phyloP scores from a whole-genome alignment of 2,797 vertebrate species.

The Vespertilio murinus region DNA sequence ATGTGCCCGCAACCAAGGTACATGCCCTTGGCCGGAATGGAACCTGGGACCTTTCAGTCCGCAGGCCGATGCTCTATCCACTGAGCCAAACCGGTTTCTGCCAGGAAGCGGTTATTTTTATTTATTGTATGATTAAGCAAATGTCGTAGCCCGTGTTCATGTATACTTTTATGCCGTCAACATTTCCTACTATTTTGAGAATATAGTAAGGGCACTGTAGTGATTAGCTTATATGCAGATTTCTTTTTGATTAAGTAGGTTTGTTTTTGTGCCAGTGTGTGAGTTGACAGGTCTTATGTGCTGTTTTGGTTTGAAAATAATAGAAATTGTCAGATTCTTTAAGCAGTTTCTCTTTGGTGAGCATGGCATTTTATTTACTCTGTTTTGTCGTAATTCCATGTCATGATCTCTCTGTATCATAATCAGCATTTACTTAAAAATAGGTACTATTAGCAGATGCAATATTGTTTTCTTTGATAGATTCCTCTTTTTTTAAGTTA shows the following conservation, averaged over 20 bases:
- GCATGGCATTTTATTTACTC: not conserved
- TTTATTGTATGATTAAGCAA: not conserved
- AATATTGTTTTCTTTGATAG: not conserved
- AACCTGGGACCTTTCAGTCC: too few relatives aligned
- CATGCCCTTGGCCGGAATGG: too few relatives aligned
- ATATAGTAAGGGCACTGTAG: not conserved
- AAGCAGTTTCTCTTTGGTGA: not conserved
- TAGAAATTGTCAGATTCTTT: not conserved
- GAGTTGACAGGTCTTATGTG: not conserved
- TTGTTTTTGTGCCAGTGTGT: not conserved
- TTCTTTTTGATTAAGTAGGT: not conserved
- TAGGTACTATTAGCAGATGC: not conserved
- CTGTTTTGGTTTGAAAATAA: slow-evolving; percentile 1
- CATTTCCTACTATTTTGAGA: not conserved
- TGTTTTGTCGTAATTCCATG: not conserved
- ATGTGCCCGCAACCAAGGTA: too few relatives aligned
- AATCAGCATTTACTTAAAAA: not conserved
- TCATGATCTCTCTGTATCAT: not conserved
- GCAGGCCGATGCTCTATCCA: too few relatives aligned
- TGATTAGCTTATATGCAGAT: not conserved
- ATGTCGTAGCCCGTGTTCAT: not conserved
- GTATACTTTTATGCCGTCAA: not conserved
- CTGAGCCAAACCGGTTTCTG: too few relatives aligned
- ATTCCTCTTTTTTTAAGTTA: not conserved
- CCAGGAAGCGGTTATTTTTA: slow-evolving; percentile 26